Evolutionary conservation across 53 echinoderm and acorn worm species (phyloP).

Genomic region (Holothuria leucospilota): DNA sequence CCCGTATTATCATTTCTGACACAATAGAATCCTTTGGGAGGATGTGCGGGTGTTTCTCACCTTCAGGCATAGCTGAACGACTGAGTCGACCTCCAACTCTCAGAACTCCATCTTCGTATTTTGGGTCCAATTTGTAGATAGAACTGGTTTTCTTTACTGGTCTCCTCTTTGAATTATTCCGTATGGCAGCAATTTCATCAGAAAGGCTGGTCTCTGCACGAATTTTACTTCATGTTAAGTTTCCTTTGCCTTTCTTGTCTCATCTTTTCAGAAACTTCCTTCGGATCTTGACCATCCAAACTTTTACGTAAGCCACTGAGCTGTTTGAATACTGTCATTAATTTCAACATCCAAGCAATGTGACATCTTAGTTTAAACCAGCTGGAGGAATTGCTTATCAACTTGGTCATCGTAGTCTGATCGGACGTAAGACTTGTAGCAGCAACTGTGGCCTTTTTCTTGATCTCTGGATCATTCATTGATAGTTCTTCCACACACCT

Average conservation of each 20-base stretch:
- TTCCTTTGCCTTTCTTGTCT: background rate
- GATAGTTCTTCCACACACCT: background rate
- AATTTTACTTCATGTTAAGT: slow-evolving; percentile 9
- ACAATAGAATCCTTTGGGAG: slow-evolving; percentile 59
- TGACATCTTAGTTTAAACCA: slow-evolving; percentile 17
- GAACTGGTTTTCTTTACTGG: slow-evolving; percentile 14
- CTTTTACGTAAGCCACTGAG: slow-evolving; percentile 20
- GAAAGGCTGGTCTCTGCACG: slow-evolving; percentile 28
- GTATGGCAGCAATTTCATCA: background rate
- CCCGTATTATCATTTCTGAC: too few relatives aligned
- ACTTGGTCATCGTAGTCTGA: background rate
- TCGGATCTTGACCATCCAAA: background rate
- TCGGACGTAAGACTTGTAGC: background rate
- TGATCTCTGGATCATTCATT: slow-evolving; percentile 51
- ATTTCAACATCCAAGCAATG: slow-evolving; percentile 38
- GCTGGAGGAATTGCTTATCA: slow-evolving; percentile 28
- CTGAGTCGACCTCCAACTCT: slow-evolving; percentile 60
- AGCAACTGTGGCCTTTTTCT: slow-evolving; percentile 10
- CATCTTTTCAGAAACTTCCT: background rate
- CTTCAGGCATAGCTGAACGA: slow-evolving; percentile 59
- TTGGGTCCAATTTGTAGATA: slow-evolving; percentile 37
- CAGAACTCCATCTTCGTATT: slow-evolving; percentile 56
- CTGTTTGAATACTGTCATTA: slow-evolving; percentile 7
- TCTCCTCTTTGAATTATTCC: background rate
- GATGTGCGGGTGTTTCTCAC: slow-evolving; percentile 53